Conservation (phyloP, 2,113 vertebrate genomes). For the Poicephalus gulielmi region DNA sequence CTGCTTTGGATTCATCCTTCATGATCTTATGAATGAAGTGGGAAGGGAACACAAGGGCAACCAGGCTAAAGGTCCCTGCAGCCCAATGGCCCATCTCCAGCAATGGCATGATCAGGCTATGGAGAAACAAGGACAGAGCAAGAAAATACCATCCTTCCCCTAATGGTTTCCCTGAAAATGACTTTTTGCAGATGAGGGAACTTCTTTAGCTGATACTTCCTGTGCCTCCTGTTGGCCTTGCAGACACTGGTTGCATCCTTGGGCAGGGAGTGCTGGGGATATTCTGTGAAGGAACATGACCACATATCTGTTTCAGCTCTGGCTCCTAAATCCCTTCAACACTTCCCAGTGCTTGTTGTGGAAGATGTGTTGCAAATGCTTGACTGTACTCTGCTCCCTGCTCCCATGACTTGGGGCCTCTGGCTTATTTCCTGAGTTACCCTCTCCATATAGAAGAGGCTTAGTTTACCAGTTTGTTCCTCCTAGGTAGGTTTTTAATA, state of each 20-base stretch:
- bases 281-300: background rate
- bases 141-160: background rate
- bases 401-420: background rate
- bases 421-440: background rate
- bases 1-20: background rate
- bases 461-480: background rate
- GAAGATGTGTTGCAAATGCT: rapidly evolving
- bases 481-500: background rate
- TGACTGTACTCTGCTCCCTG: background rate
- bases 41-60: background rate
- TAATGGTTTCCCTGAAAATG: background rate
- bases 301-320: background rate
- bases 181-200: background rate
- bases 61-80: background rate
- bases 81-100: background rate
- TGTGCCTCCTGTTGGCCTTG: background rate
- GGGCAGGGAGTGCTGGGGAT: background rate
- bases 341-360: background rate
- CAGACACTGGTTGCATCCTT: background rate
- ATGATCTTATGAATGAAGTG: background rate
- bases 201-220: background rate
- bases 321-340: background rate
- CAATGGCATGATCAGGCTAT: background rate
- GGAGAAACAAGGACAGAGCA: background rate
- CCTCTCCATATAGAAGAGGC: background rate